Base-by-base conservation (phyloP, 2,797 vertebrate species). In the Argya squamiceps region DNA sequence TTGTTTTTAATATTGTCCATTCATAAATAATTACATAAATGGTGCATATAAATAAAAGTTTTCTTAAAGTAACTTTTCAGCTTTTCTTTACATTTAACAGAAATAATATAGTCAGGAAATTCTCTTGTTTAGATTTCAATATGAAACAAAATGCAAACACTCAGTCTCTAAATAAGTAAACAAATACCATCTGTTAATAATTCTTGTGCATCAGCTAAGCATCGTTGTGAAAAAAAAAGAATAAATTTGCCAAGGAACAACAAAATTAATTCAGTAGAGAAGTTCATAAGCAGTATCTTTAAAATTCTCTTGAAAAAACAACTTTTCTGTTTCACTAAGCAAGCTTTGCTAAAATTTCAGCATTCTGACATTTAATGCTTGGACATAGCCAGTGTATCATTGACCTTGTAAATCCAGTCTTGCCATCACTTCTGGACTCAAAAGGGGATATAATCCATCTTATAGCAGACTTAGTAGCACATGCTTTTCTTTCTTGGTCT, bases 191-290 rank as follows among this genome's bases (percentile, higher is more conserved):
- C 41, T 75, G 68, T 74, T 96, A 93, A 95, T 87, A 89, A 74
- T 85, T 95, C 84, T 78, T 91, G 53, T 73, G 86, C 59, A 86
- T 29, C n/a, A 86, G 34, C 67, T 63, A 89, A 62, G 44, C 44
- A 71, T 84, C 86, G 53, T n/a, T 75, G 32, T 44, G 22, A 63
- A 95, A 92, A 94, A 53, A 44, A 44, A 81, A 78, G 84, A 93
- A 86, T 65, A 67, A 87, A 34, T 84, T 88, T 89, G 59, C 43
- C 59, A 81, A 39, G 71, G 49, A 96, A 92, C n/a, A 81, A 34
- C 37, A 59, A 94, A 96, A 89, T 68, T 37, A 92, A 84, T 94
- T 95, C 85, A 87, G 94, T 81, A 92, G 60, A 47, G 46, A 44
- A 11, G 20, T 22, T 44, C 20, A 21, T 44, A 44, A 44, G 44